Conservation (phyloP, 2,797 vertebrate genomes). For the Anabas testudineus region DNA sequence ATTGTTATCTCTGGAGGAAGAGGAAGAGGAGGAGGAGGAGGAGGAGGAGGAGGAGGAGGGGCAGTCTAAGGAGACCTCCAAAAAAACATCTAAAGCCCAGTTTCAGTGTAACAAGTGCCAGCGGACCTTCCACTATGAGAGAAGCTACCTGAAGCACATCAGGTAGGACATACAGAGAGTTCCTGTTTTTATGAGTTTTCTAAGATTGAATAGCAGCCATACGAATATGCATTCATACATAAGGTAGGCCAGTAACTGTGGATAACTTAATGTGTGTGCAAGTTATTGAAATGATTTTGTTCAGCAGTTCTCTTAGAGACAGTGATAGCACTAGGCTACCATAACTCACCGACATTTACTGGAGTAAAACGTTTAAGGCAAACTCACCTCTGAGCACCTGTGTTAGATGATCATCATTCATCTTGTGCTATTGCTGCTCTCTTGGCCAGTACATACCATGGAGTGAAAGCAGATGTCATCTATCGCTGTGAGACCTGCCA, state of each 20-base stretch:
- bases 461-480: conserved; percentile 85
- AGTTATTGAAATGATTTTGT: too few relatives aligned
- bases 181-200: not conserved
- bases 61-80: conserved; percentile 29
- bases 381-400: not conserved
- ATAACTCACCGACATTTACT: not conserved
- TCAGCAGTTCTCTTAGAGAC: not conserved
- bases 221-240: too few relatives aligned
- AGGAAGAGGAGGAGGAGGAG: not conserved
- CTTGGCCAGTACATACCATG: conserved; percentile 82
- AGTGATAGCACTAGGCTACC: not conserved
- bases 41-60: conserved; percentile 16
- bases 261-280: too few relatives aligned
- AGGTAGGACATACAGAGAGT: conserved; percentile 65
- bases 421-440: conserved; percentile 3
- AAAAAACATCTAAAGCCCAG: conserved; percentile 76
- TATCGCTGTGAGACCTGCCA: conserved; percentile 92
- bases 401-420: not conserved
- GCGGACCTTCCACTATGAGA: conserved; percentile 94
- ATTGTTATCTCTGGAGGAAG: conserved; percentile 6
- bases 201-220: too few relatives aligned
- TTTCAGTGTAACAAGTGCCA: conserved; percentile 91
- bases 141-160: conserved; percentile 94
- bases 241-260: too few relatives aligned
- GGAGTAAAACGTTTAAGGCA: too few relatives aligned